Conservation (phyloP, 2,113 vertebrate genomes). For the Gymnocephalus cernua region DNA sequence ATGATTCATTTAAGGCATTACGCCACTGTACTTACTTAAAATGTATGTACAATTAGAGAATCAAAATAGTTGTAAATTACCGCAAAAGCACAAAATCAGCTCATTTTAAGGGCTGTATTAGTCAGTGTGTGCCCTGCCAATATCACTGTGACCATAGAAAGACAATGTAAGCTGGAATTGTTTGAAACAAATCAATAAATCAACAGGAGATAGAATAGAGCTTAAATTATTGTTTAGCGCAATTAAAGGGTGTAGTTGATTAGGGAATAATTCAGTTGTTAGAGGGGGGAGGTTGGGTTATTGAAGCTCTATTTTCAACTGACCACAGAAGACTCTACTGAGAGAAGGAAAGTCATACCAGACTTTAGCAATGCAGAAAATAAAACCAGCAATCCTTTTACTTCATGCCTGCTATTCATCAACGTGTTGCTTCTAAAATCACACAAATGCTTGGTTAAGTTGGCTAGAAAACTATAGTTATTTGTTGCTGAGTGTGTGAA, state of each 20-base stretch:
- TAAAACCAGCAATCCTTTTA: background rate
- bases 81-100: background rate
- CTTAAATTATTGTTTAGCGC: slow-evolving; percentile 4
- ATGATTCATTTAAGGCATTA: background rate
- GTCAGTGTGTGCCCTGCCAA: background rate
- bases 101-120: background rate
- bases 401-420: background rate
- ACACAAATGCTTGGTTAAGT: background rate
- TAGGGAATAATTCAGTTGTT: slow-evolving; percentile 5
- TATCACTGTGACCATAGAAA: background rate
- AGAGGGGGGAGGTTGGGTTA: background rate
- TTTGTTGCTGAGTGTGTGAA: slow-evolving; percentile 20
- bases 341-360: background rate
- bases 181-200: slow-evolving; percentile 27
- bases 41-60: background rate
- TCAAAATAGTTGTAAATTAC: background rate
- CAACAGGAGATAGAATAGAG: background rate
- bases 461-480: background rate
- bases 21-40: background rate
- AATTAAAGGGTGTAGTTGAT: slow-evolving; percentile 18
- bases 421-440: slow-evolving; percentile 10
- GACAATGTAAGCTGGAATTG: background rate
- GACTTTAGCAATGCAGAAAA: background rate
- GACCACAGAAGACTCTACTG: slow-evolving; percentile 1
- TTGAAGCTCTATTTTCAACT: slow-evolving; percentile 20